A percentile compares a stretch with the other conserved stretches of the same genome.
These are phyloP conservation scores for Aethina tumida DNA, from an alignment of 1,140 invertebrate genomes.

Conservation along the genomic window DNA sequence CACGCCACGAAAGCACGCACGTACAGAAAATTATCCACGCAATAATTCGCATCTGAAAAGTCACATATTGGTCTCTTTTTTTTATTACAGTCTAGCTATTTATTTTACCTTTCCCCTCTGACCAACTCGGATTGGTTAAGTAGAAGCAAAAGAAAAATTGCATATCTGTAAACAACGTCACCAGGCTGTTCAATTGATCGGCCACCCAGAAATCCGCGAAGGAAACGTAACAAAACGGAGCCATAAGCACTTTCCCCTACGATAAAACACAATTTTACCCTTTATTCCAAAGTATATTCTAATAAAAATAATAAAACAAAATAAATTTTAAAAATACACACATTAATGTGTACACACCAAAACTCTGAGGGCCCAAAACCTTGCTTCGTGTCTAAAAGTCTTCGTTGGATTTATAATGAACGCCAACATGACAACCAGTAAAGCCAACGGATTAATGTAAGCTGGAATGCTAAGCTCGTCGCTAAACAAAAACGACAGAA, in stretches of 20 bases:
- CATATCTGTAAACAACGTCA: constrained; percentile 83
- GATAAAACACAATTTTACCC: constrained; percentile 25
- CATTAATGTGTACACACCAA: constrained; percentile 46
- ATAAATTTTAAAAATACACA: constrained; percentile 13
- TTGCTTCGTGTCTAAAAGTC: constrained; percentile 85
- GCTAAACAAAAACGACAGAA: constrained; percentile 74
- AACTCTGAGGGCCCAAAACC: constrained; percentile 72
- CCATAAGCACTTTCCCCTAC: constrained; percentile 74
- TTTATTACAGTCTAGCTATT: background rate
- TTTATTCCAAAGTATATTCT: background rate
- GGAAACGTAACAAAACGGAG: constrained; percentile 90
- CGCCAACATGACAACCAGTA: constrained; percentile 76
- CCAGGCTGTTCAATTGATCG: constrained; percentile 94
- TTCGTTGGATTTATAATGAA: constrained; percentile 90
- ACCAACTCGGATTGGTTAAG: constrained; percentile 61
- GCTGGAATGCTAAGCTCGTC: constrained; percentile 79
- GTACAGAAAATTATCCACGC: constrained; percentile 51
- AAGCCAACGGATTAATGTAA: constrained; percentile 78
- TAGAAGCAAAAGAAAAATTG: constrained; percentile 87
- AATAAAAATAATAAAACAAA: constrained; percentile 14
- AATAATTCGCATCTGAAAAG: constrained; percentile 46
- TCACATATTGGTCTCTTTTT: background rate
- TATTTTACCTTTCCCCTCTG: constrained; percentile 45
- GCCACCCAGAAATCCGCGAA: constrained; percentile 99
- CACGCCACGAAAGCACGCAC: constrained; percentile 74